phyloP scores from a whole-genome alignment of 1,140 invertebrate species.

The Cydia pomonella region DNA sequence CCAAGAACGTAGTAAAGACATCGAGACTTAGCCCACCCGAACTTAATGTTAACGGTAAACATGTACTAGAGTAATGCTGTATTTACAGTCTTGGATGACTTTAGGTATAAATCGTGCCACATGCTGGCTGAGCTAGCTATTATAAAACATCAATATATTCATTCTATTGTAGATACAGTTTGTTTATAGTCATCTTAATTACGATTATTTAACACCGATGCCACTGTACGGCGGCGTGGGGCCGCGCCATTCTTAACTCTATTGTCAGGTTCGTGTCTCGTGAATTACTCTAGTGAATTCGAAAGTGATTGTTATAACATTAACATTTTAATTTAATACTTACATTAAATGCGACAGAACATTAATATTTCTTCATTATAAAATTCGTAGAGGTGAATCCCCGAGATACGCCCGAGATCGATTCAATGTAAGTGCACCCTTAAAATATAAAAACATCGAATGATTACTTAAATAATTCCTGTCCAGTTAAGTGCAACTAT shows the following conservation, averaged over 20 bases:
- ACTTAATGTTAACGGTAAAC: constrained; percentile 57
- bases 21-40: constrained; percentile 54
- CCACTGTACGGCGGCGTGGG: background rate
- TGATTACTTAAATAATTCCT: constrained; percentile 64
- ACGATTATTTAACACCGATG: constrained; percentile 4
- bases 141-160: constrained; percentile 20
- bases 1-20: constrained; percentile 62
- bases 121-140: constrained; percentile 13
- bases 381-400: constrained; percentile 67
- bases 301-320: constrained; percentile 54
- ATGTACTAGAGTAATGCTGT: constrained; percentile 52
- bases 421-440: constrained; percentile 61
- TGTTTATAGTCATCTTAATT: constrained; percentile 40
- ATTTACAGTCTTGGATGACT: constrained; percentile 59
- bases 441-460: constrained; percentile 69
- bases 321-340: constrained; percentile 53
- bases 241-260: constrained; percentile 34
- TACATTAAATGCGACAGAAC: constrained; percentile 62
- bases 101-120: constrained; percentile 22
- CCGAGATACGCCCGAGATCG: constrained; percentile 44
- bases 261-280: constrained; percentile 36
- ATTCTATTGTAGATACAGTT: background rate
- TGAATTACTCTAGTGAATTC: constrained; percentile 51
- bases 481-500: constrained; percentile 64
- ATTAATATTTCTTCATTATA: constrained; percentile 59